Base-by-base conservation (phyloP, 1,140 invertebrate species). In the Aradophagus sp. region DNA sequence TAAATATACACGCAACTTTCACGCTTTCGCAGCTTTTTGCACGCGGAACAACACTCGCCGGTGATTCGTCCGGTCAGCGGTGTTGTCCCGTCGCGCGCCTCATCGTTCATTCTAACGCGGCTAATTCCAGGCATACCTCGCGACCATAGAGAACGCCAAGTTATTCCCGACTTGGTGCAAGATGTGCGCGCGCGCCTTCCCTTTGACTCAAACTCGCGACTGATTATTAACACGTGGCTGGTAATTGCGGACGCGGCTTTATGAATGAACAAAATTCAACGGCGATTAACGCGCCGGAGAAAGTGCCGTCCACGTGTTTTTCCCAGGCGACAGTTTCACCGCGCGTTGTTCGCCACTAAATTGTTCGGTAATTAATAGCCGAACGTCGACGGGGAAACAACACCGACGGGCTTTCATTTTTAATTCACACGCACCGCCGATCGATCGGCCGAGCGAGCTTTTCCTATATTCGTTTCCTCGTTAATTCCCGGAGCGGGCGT, bases 221-320 rank as follows among this genome's bases (percentile, higher is more conserved):
- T 23, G 68, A 67, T 62, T 59, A 66, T 74, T 65, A 73, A 76
- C 75, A 73, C 74, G 77, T 79, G 77, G 48, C 65, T 56, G 31
- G 61, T 67, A 73, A 23, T 79, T 56, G 74, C 77, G 63, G 70
- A 67, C 59, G 32, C 14, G 35, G 42, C 45, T 63, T 59, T 72
- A 63, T 72, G 61, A 61, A 72, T 66, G 68, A 61, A 55, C 61
- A 27, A 48, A 65, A 61, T 66, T 41, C 27, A n/a, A 6, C 29
- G n/a, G n/a, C 29, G 5, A 23, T 23, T 23, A 23, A 23, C 20
- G 20, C n/a, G n/a, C n/a, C n/a, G n/a, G n/a, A n/a, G n/a, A n/a
- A n/a, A n/a, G n/a, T n/a, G n/a, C n/a, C n/a, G n/a, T n/a, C n/a
- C n/a, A n/a, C n/a, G n/a, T n/a, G n/a, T n/a, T n/a, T n/a, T n/a